A percentile compares a stretch with the other conserved stretches of the same genome.
Evolutionary conservation across 2,797 vertebrate species (phyloP).

Genomic region (Benthosema pterotum): DNA sequence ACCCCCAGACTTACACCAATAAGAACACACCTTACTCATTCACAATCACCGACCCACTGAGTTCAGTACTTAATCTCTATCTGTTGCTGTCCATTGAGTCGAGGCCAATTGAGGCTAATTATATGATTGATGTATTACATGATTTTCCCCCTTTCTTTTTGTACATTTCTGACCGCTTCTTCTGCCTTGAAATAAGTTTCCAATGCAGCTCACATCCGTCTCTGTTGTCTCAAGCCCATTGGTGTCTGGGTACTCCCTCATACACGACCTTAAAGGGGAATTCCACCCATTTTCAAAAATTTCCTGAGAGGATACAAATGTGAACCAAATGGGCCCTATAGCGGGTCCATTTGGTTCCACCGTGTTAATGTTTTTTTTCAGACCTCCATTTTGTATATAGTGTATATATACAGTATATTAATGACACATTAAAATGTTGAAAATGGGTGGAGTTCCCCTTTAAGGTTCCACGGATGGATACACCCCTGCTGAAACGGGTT

Average conservation of each 20-base stretch:
- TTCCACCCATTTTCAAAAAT: no score
- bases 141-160: constrained; percentile 6
- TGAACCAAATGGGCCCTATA: no score
- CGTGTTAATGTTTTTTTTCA: no score
- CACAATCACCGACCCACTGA: not conserved
- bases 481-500: constrained; percentile 35
- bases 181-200: constrained; percentile 24
- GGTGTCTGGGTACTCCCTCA: constrained; percentile 47
- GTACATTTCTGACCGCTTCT: constrained; percentile 3
- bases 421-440: no score
- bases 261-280: constrained; percentile 55
- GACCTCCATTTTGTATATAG: no score
- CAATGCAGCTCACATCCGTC: constrained; percentile 38
- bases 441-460: no score
- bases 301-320: no score
- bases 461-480: constrained; percentile 62
- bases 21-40: not conserved
- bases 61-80: not conserved
- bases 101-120: constrained; percentile 39
- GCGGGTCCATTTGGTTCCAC: no score
- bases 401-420: no score
- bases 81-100: not conserved
- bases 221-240: constrained; percentile 42
- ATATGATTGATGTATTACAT: constrained; percentile 1
- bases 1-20: not conserved